phyloP scores from a whole-genome alignment of 2,888 invertebrate species.

The Drosophila diplacantha region DNA sequence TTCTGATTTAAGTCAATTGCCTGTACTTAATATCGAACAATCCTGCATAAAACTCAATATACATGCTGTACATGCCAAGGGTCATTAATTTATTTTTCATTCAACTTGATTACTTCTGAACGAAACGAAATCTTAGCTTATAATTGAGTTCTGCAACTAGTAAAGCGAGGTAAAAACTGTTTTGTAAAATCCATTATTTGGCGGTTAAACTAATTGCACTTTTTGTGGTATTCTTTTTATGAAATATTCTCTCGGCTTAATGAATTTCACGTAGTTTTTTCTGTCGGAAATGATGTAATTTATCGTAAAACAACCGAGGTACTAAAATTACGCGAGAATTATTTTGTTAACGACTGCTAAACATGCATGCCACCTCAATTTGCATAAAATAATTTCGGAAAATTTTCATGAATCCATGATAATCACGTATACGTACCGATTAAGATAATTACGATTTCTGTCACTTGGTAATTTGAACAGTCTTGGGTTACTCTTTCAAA shows the following conservation, averaged over 20 bases:
- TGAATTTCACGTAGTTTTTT: slow-evolving; percentile 12
- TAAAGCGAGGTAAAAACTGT: slow-evolving; percentile 17
- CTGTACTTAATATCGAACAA: background rate
- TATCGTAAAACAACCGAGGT: slow-evolving; percentile 10
- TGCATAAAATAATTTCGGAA: slow-evolving; percentile 18
- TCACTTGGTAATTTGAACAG: slow-evolving; percentile 15
- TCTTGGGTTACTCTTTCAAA: slow-evolving; percentile 13
- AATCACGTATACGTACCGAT: slow-evolving; percentile 59
- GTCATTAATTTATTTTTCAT: background rate
- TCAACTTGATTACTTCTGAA: background rate
- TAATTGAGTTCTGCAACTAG: background rate
- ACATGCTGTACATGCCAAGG: background rate
- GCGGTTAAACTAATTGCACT: slow-evolving; percentile 18
- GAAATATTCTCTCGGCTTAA: slow-evolving; percentile 13
- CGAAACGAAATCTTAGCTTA: background rate
- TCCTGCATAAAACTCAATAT: background rate
- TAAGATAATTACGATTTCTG: slow-evolving; percentile 9
- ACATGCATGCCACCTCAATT: slow-evolving; percentile 34
- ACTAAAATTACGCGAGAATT: slow-evolving; percentile 12
- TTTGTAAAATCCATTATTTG: slow-evolving; percentile 20
- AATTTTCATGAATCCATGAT: slow-evolving; percentile 3
- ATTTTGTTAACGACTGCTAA: slow-evolving; percentile 16
- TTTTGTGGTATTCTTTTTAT: slow-evolving; percentile 11
- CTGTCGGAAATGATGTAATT: slow-evolving; percentile 31
- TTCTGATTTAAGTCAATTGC: background rate